These are phyloP conservation scores for Cricetomys ansorgei DNA, from an alignment of 2,113 vertebrate genomes.

Conservation along the genomic window DNA sequence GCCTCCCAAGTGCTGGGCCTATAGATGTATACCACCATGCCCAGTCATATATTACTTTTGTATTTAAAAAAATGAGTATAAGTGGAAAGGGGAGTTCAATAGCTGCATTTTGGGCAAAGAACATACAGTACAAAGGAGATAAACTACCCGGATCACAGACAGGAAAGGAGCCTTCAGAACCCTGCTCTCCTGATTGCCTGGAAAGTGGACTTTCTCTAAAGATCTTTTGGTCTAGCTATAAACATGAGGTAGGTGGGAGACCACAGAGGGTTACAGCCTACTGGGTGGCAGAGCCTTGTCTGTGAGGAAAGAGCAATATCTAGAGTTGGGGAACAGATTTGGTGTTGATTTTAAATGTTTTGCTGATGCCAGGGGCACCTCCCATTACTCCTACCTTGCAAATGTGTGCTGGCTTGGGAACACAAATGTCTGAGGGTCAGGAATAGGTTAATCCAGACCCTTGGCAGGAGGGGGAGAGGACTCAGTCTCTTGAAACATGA, in stretches of 20 bases:
- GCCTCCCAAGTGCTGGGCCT: not conserved
- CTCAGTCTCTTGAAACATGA: slow-evolving; percentile 55
- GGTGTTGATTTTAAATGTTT: not conserved
- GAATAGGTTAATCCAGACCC: slow-evolving; percentile 50
- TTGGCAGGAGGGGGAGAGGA: slow-evolving; percentile 8
- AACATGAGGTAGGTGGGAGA: not conserved
- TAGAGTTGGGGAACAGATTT: not conserved
- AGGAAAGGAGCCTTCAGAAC: not conserved
- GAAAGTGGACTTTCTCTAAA: not conserved
- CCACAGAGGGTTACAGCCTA: not conserved
- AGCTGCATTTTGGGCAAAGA: not conserved
- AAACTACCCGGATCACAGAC: not conserved
- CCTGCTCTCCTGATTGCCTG: not conserved
- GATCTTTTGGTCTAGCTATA: not conserved
- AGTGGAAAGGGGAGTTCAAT: not conserved
- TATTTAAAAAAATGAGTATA: not conserved
- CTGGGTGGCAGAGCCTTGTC: not conserved
- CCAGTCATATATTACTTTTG: not conserved
- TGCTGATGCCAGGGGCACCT: not conserved
- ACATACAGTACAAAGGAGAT: not conserved
- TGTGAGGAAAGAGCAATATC: not conserved
- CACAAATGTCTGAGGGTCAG: not conserved
- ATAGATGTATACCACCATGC: not conserved
- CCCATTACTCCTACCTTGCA: not conserved
- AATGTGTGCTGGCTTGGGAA: not conserved